Evolutionary conservation across 2,888 invertebrate species (phyloP).

Genomic region (Pemphredon lugubris): DNA sequence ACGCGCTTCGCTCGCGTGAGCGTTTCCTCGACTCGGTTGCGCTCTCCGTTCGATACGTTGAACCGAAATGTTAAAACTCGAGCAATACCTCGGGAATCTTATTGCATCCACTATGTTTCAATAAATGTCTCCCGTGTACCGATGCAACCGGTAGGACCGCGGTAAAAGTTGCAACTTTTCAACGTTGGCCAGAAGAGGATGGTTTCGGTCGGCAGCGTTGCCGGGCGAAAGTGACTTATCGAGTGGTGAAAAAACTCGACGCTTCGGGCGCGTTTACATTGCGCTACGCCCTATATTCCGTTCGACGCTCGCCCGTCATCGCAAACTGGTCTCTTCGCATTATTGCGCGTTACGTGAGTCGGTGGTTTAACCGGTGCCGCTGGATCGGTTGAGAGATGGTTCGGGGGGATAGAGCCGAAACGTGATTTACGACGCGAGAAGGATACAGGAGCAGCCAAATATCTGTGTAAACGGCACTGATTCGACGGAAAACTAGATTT

Average conservation of each 20-base stretch:
- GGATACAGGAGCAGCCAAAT: slow-evolving; percentile 54
- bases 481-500: slow-evolving; percentile 73
- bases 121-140: slow-evolving; percentile 2
- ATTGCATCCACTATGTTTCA: background rate
- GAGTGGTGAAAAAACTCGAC: background rate
- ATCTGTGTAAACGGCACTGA: slow-evolving; percentile 68
- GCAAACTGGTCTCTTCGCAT: slow-evolving; percentile 42
- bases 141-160: background rate
- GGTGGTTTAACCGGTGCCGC: background rate
- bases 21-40: too few relatives aligned
- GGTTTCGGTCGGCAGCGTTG: background rate
- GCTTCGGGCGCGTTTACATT: slow-evolving; percentile 22
- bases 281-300: slow-evolving; percentile 46
- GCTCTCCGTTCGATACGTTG: too few relatives aligned
- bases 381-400: slow-evolving; percentile 2
- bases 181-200: background rate
- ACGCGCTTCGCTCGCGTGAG: too few relatives aligned
- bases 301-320: slow-evolving; percentile 41
- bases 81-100: background rate
- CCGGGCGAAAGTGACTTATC: slow-evolving; percentile 15
- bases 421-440: slow-evolving; percentile 56
- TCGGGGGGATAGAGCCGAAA: slow-evolving; percentile 30
- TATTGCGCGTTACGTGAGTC: slow-evolving; percentile 42
- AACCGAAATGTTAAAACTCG: too few relatives aligned
- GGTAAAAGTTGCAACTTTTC: slow-evolving; percentile 1